phyloP scores from a whole-genome alignment of 2,797 vertebrate species.

The Sciurus carolinensis region DNA sequence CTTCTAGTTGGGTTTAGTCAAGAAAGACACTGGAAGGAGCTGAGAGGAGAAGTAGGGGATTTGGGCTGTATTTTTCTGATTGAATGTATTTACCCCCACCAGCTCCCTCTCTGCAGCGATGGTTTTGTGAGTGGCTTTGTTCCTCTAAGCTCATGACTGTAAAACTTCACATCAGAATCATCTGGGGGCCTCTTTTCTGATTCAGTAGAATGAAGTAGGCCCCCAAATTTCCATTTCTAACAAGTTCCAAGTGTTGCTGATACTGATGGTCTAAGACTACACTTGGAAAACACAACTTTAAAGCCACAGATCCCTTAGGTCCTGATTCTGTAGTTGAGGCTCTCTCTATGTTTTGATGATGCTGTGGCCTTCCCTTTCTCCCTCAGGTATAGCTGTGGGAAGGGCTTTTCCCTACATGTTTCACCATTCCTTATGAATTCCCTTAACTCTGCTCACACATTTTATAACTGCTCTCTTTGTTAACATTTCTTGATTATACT shows the following conservation, averaged over 20 bases:
- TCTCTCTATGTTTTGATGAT: not conserved
- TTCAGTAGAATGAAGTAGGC: not conserved
- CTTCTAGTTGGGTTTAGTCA: constrained; percentile 1
- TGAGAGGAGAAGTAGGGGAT: not conserved
- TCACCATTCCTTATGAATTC: not conserved
- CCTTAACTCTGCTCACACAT: not conserved
- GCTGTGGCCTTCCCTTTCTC: not conserved
- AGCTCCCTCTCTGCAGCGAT: not conserved
- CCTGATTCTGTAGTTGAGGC: not conserved
- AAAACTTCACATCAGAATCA: not conserved
- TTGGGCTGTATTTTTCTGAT: not conserved
- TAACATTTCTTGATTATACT: constrained; percentile 13
- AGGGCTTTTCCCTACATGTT: not conserved
- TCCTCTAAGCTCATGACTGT: not conserved
- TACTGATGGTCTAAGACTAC: not conserved
- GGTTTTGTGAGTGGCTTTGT: not conserved
- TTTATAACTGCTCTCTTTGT: not conserved
- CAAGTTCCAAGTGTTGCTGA: not conserved
- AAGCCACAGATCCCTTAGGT: not conserved
- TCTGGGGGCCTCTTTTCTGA: not conserved
- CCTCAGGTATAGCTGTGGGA: not conserved
- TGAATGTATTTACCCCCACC: not conserved
- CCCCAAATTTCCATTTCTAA: constrained; percentile 7
- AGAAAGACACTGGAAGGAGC: not conserved
- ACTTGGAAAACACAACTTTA: not conserved